phyloP scores from a whole-genome alignment of 2,113 vertebrate species.

The Bubo bubo region DNA sequence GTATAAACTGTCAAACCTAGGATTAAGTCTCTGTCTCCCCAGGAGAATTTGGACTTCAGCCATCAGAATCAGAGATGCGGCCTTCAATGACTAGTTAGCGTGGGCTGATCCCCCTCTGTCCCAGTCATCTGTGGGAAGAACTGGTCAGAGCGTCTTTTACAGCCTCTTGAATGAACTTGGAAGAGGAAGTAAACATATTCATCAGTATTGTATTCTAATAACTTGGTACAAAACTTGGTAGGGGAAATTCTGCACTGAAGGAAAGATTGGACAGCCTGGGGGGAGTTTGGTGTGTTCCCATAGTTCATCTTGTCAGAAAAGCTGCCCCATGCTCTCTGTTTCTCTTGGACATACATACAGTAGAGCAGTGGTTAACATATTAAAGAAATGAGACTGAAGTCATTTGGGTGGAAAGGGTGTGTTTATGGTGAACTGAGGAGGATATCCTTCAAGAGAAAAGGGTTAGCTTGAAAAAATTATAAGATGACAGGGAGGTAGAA shows the following conservation, averaged over 20 bases:
- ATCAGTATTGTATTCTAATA: not conserved
- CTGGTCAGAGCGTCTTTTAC: not conserved
- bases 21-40: not conserved
- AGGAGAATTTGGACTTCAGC: not conserved
- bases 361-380: not conserved
- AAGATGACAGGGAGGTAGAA: not conserved
- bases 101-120: not conserved
- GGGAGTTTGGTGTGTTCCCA: accelerated
- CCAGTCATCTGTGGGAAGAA: not conserved
- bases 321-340: not conserved
- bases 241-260: not conserved
- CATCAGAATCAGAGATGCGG: not conserved
- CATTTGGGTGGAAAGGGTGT: not conserved
- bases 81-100: not conserved
- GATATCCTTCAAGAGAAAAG: not conserved
- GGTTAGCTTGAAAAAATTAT: not conserved
- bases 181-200: not conserved
- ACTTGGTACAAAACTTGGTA: not conserved
- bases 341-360: not conserved
- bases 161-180: not conserved
- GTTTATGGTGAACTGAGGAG: not conserved
- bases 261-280: not conserved
- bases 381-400: not conserved
- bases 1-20: not conserved
- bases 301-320: not conserved